phyloP scores from a whole-genome alignment of 2,797 vertebrate genomes.

The Pseudomugil gertrudae region DNA sequence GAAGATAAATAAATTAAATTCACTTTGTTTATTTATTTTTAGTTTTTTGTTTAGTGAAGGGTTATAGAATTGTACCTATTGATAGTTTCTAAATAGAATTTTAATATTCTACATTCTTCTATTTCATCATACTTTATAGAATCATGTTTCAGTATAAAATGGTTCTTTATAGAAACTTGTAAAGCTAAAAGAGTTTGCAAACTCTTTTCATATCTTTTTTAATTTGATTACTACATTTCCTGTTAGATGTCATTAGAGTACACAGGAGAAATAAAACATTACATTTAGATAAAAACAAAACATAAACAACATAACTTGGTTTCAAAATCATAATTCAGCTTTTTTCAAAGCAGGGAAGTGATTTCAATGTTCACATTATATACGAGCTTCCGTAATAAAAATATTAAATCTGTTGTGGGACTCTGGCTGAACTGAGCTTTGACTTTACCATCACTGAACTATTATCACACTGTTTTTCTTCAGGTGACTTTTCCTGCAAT shows the following conservation, averaged over 20 bases:
- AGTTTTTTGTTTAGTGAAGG: no score
- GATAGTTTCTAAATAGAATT: no score
- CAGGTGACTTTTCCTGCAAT: not conserved
- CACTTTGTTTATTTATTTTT: no score
- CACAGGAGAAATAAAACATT: not conserved
- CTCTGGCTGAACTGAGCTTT: slow-evolving; percentile 17
- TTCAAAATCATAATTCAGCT: not conserved
- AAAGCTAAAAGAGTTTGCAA: no score
- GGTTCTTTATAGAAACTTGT: no score
- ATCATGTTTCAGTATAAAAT: no score
- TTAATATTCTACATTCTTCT: no score
- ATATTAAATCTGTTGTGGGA: slow-evolving; percentile 3
- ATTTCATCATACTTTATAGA: no score
- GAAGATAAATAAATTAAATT: no score
- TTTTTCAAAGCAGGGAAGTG: not conserved
- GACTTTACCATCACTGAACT: slow-evolving; percentile 17
- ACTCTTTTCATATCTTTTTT: no score
- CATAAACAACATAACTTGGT: not conserved
- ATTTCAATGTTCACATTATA: not conserved
- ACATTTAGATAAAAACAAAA: not conserved
- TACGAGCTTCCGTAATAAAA: slow-evolving; percentile 7
- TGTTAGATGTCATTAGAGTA: not conserved
- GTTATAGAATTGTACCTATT: no score
- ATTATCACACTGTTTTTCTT: not conserved
- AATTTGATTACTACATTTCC: not conserved